Conservation (phyloP, 2,797 vertebrate species). For the Gallinago stenura region DNA sequence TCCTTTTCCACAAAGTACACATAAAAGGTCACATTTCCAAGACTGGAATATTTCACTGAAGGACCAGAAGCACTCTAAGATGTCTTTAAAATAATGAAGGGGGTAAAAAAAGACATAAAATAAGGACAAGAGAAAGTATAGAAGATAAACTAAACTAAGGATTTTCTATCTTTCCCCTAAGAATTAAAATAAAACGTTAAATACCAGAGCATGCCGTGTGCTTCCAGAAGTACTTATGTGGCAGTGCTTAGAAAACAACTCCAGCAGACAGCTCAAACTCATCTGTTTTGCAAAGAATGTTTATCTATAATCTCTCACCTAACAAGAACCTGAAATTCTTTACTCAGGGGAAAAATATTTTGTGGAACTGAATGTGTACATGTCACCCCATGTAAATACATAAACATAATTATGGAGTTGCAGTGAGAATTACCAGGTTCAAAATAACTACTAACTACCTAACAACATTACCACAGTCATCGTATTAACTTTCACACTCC, state of each 20-base stretch:
- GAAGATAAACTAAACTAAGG: background rate
- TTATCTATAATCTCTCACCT: background rate
- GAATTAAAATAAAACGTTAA: background rate
- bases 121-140: background rate
- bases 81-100: background rate
- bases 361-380: background rate
- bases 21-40: conserved; percentile 50
- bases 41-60: conserved; percentile 46
- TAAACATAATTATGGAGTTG: background rate
- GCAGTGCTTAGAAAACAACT: background rate
- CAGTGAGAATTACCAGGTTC: background rate
- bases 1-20: background rate
- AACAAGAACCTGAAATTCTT: background rate
- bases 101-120: background rate
- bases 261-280: background rate
- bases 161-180: background rate
- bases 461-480: background rate
- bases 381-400: background rate
- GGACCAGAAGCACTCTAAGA: conserved; percentile 5
- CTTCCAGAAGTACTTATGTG: background rate
- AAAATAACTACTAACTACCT: background rate
- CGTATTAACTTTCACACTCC: background rate
- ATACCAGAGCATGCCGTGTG: background rate
- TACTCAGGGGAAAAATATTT: background rate
- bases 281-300: background rate